phyloP scores from a whole-genome alignment of 2,113 vertebrate genomes.

The Macquaria australasica region DNA sequence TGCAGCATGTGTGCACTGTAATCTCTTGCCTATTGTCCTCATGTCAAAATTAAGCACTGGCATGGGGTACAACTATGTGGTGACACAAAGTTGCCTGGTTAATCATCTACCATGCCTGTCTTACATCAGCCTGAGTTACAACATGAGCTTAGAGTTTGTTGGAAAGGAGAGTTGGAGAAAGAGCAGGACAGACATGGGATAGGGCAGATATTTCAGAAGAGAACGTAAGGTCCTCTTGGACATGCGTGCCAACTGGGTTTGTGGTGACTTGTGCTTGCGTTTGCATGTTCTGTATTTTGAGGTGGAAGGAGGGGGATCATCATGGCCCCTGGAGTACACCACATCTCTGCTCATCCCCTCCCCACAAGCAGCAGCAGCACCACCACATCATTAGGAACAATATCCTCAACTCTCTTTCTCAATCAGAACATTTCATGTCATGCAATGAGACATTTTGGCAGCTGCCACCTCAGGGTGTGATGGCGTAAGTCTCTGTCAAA shows the following conservation, averaged over 20 bases:
- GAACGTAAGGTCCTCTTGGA: conserved; percentile 28
- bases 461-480: conserved; percentile 62
- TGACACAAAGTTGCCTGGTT: conserved; percentile 41
- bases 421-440: conserved; percentile 65
- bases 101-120: conserved; percentile 66
- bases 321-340: conserved; percentile 35
- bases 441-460: conserved; percentile 66
- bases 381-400: conserved; percentile 63
- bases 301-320: conserved; percentile 33
- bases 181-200: neutral
- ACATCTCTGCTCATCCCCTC: conserved; percentile 20
- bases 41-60: conserved; percentile 41
- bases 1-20: conserved; percentile 58
- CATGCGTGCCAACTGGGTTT: conserved; percentile 33
- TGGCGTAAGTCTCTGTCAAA: conserved; percentile 52
- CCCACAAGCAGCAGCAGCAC: conserved; percentile 40
- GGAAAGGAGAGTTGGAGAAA: neutral
- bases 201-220: conserved; percentile 19
- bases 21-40: conserved; percentile 59
- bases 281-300: conserved; percentile 51
- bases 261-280: conserved; percentile 39
- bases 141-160: conserved; percentile 16
- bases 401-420: conserved; percentile 64
- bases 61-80: conserved; percentile 36
- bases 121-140: conserved; percentile 23